Evolutionary conservation across 1,140 invertebrate genomes (phyloP), one percentile per base, ranked within the genome.

Genomic region (Drosophila equinoxialis): DNA sequence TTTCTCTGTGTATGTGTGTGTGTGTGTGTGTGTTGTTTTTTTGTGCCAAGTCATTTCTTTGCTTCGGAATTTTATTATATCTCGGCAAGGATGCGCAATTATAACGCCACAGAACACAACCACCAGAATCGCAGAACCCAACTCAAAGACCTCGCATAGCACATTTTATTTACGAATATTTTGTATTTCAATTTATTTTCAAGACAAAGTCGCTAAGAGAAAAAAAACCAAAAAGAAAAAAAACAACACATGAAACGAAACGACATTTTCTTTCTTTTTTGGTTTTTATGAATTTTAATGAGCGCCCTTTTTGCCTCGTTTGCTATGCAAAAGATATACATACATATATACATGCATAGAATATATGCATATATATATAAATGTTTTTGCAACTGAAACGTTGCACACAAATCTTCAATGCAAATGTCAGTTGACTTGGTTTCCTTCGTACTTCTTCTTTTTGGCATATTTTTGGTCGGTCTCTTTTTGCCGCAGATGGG

Each of bases 231-330:
- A 13, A 60, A 26, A 42, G 42, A 51, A 51, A 51, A 23, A 74
- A 61, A 77, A 73, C 68, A 65, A 74, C 71, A 73, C 41, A 77
- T 48, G 39, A 54, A 20, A 20, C n/a, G 37, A 35, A 35, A 30
- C 39, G 66, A 59, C 41, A 58, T 48, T 54, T 68, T 71, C 55
- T 74, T 69, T 30, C 30, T 30, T 65, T 65, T 41, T 66, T 45
- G 61, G 75, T 60, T 74, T 80, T 74, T 89, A 83, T 89, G 84
- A 87, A 87, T 87, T 87, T 87, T 89, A 87, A 87, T 87, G 84
- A 86, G 74, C 57, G 65, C 61, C 67, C 51, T 58, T 74, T 71
- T 66, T 63, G 76, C 20, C 73, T 87, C 79, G 76, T 83, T 87
- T 79, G 83, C 76, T 61, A 74, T 77, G 83, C 72, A 77, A 82